Base-by-base conservation (phyloP, 35 echinoderm and acorn worm species). In the Acanthaster planci region DNA sequence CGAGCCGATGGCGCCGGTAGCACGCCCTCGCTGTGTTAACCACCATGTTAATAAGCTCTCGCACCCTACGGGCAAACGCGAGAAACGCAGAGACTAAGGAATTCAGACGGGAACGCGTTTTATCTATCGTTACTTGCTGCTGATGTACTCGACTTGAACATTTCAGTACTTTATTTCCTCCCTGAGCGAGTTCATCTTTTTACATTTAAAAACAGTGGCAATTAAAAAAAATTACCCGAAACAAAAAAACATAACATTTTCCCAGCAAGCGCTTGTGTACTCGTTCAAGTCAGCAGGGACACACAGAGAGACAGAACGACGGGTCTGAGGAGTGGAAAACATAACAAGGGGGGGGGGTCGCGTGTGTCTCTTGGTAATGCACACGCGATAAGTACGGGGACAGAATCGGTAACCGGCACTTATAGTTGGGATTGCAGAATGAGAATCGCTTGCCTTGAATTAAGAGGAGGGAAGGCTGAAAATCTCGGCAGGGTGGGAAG, bases 151-250 rank as follows among this genome's bases (percentile, higher is more conserved):
- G 10, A 72, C 64, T 72, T 72, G 21, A 72, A 26, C 64, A 26
- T 72, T 72, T 72, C 34, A 26, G 64, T 72, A 26, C 30, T 72
- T 72, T 72, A 72, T 72, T 72, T 72, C 64, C 64, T 35, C 64
- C 64, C 64, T 7, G 0, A 31, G 22, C 64, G 22, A 26, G 64
- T 35, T 34, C 34, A 26, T 29, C 34, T 21, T 10, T 18, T 35
- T 72, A 34, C 34, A 72, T 31, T 27, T 26, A 47, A 47, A 72
- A 72, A 29, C 26, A 15, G 19, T 0, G 64, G 23, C 5, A 14
- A 29, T 29, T 9, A 31, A 6, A 47, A 47, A 47, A 12, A 47
- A n/a, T n/a, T n/a, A n/a, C n/a, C n/a, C n/a, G 4, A 47, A 47
- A 4, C 42, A 47, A 47, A 47, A 47, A 6, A 47, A 47, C 12